Base-by-base conservation (phyloP, 2,113 vertebrate species). In the Rhinopithecus roxellana region DNA sequence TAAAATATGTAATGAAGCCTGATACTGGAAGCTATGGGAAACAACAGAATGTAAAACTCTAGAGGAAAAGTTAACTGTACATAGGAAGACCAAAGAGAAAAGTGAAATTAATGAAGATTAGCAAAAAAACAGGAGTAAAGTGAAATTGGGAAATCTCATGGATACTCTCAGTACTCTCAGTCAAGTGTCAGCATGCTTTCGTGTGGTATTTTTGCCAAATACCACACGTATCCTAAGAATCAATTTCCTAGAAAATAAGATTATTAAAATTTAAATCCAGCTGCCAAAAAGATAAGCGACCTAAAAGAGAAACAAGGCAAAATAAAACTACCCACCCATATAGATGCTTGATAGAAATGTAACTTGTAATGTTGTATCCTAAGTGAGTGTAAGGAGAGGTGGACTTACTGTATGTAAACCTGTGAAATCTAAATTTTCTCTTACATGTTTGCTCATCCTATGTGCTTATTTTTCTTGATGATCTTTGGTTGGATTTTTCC, bases 231-330 rank as follows among this genome's bases (percentile, higher is more conserved):
- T 8, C 16, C 27, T n/a, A 57, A 25, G 82, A 89, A 84, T 81
- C 43, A 77, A 92, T 89, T 80, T 3, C n/a, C 55, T 87, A 70
- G 90, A 95, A 96, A 93, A 4, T 22, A 86, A 90, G 27, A 61
- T 20, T 64, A 74, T 55, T 85, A 90, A 91, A 75, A 75, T 97
- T 88, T 16, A 78, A 77, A 72, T 90, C 5, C 25, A 78, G 14
- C 17, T 84, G 7, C 30, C 17, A 30, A 59, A 88, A 94, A 67
- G 52, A 90, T 93, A 86, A 74, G 55, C 45, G 50, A 61, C 35
- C 6, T 72, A 32, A 74, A 90, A 32, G 13, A 72, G 50, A 90
- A 95, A 84, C 72, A 23, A 78, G 61, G 27, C 32, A 67, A 61
- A 69, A 48, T 94, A 75, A 79, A 80, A 84, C 16, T 90, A 14